Conservation (phyloP, 1,140 invertebrate genomes). For the Pseudomyrmex flavicornis region DNA sequence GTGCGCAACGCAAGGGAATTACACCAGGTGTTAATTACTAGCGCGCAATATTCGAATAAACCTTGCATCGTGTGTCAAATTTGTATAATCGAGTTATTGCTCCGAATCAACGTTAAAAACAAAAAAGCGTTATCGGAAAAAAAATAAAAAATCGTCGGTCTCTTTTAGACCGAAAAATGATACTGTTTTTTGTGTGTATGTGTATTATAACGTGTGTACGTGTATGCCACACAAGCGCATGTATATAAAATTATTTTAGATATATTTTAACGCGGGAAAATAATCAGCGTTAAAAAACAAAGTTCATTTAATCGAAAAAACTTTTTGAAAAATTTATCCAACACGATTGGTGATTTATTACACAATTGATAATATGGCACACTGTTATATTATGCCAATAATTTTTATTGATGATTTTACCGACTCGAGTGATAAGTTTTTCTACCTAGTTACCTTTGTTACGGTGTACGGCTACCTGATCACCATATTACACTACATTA, state of each 20-base stretch:
- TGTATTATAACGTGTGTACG: too few species aligned
- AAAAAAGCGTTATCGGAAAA: neutral
- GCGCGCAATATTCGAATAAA: neutral
- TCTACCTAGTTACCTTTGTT: neutral
- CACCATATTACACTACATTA: conserved; percentile 2
- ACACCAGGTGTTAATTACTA: conserved; percentile 29
- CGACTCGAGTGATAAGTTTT: conserved; percentile 2
- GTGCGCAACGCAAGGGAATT: conserved; percentile 15
- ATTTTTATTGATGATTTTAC: too few species aligned
- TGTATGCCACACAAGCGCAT: neutral
- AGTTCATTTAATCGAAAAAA: too few species aligned
- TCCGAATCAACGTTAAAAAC: neutral
- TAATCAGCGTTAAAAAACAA: too few species aligned
- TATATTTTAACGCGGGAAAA: too few species aligned
- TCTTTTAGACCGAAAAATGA: conserved; percentile 5
- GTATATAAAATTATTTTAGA: neutral
- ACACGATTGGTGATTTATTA: neutral
- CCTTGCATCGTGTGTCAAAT: neutral
- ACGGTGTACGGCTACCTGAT: neutral
- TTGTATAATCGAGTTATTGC: conserved; percentile 10
- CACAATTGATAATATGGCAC: neutral
- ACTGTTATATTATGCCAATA: too few species aligned
- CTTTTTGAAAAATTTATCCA: conserved; percentile 18
- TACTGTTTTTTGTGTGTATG: neutral
- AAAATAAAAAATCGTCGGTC: neutral